These are phyloP conservation scores for Elymnias hypermnestra DNA, from an alignment of 1,140 invertebrate genomes.

Conservation along the genomic window DNA sequence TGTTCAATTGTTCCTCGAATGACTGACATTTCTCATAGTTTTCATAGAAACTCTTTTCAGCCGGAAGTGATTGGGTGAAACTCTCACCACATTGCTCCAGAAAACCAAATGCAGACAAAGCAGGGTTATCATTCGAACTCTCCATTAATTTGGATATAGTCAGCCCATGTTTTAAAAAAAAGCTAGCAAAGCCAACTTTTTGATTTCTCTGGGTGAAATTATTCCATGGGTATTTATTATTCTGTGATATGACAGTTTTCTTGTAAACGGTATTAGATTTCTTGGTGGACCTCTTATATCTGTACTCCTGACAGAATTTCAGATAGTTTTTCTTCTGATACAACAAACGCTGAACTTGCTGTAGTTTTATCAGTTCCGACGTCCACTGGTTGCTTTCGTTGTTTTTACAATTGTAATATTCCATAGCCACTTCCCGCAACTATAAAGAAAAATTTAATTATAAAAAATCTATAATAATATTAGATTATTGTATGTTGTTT, in stretches of 20 bases:
- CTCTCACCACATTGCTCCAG: constrained; percentile 41
- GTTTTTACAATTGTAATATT: constrained; percentile 81
- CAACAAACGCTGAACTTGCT: constrained; percentile 50
- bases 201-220: constrained; percentile 50
- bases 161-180: constrained; percentile 44
- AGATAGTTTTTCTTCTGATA: constrained; percentile 53
- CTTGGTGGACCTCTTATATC: constrained; percentile 39
- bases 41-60: constrained; percentile 53
- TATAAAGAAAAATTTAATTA: constrained; percentile 39
- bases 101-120: constrained; percentile 31
- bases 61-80: constrained; percentile 34
- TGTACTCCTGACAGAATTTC: constrained; percentile 52
- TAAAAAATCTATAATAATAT: constrained; percentile 1
- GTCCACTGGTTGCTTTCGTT: constrained; percentile 73
- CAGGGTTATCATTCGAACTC: constrained; percentile 30
- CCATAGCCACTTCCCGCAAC: constrained; percentile 80
- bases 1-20: constrained; percentile 35
- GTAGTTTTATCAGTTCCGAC: constrained; percentile 58
- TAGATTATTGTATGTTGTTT: constrained; percentile 10
- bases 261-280: constrained; percentile 31
- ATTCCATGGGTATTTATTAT: constrained; percentile 65
- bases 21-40: constrained; percentile 51
- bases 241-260: constrained; percentile 43
- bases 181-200: constrained; percentile 41
- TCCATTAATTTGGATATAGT: constrained; percentile 40